Evolutionary conservation across 2,888 invertebrate species (phyloP), one percentile per base, ranked within the genome.

Genomic region (Clitarchus hookeri): DNA sequence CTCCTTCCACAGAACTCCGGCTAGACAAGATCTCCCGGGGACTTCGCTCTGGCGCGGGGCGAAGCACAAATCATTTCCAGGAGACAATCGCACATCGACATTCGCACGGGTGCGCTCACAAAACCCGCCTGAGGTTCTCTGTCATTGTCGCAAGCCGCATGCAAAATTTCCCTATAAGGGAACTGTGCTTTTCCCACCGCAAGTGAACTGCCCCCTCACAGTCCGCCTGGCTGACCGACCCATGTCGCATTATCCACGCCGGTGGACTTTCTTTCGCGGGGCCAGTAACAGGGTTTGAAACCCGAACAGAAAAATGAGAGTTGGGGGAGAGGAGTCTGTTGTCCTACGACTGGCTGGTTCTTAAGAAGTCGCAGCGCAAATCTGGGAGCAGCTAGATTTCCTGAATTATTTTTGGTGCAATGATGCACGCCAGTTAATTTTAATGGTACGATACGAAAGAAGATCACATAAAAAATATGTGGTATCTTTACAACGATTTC

Each of bases 181-280:
- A 2, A 8, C 53, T n/a, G 65, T 65, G 65, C 65, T 65, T 65
- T 65, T 65, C 65, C 65, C 65, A 65, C 65, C 65, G 65, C 65
- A 65, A 65, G 65, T 65, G 65, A n/a, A 65, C 65, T 65, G 65
- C 65, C 65, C 23, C 65, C n/a, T n/a, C 65, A 19, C 65, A 8
- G 65, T 65, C 23, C 65, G 65, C 23, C 65, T 65, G 65, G 65
- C n/a, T 65, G 65, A 65, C 65, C 65, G 65, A n/a, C 65, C n/a
- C 65, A n/a, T 65, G 65, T 65, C 65, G 65, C 65, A 65, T 65
- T 65, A 65, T 65, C 65, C 65, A 65, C 65, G 65, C 65, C 65
- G 6, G 65, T 12, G 65, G 65, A 65, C 65, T 0, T 48, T 48
- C 48, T 48, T 48, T 48, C 48, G 48, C 48, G 48, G 48, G 48